Percentiles rank a stretch among this genome's conserved stretches.
phyloP scores from a whole-genome alignment of 2,113 vertebrate genomes.

The Engystomops pustulosus region DNA sequence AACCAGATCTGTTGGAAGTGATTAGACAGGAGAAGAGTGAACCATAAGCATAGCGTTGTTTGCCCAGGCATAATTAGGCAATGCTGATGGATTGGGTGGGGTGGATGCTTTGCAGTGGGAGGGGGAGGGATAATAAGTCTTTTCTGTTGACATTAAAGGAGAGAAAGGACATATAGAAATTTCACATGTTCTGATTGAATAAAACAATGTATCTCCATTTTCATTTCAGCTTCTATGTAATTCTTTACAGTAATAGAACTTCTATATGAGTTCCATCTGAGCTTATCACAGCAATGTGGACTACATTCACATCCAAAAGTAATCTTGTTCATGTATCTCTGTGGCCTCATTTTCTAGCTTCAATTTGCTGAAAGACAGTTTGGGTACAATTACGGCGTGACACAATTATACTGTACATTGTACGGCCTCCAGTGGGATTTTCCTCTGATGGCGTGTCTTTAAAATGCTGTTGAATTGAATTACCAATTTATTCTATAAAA shows the following conservation, averaged over 20 bases:
- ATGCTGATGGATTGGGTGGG: conserved; percentile 28
- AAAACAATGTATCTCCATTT: not conserved
- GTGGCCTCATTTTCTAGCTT: not conserved
- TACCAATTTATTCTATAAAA: not conserved
- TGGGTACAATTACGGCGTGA: conserved; percentile 9
- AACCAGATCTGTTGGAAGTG: conserved; percentile 33
- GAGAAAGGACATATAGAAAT: conserved; percentile 33
- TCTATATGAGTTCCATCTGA: not conserved
- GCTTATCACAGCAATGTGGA: not conserved
- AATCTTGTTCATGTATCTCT: conserved; percentile 16
- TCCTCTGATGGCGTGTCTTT: not conserved
- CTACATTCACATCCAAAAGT: not conserved
- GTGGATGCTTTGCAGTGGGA: not conserved
- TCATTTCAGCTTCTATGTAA: not conserved
- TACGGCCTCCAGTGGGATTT: not conserved
- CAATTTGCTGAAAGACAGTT: not conserved
- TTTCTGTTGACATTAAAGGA: conserved; percentile 35
- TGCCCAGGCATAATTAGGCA: conserved; percentile 34
- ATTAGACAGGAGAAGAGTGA: conserved; percentile 32
- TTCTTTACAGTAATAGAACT: not conserved
- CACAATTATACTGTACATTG: conserved; percentile 12
- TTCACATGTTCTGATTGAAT: not conserved
- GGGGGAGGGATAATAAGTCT: conserved; percentile 10
- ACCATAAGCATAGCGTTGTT: conserved; percentile 23
- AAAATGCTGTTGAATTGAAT: conserved; percentile 2